These are phyloP conservation scores for Patella caerulea DNA, from an alignment of 2,888 invertebrate species.

Conservation along the genomic window DNA sequence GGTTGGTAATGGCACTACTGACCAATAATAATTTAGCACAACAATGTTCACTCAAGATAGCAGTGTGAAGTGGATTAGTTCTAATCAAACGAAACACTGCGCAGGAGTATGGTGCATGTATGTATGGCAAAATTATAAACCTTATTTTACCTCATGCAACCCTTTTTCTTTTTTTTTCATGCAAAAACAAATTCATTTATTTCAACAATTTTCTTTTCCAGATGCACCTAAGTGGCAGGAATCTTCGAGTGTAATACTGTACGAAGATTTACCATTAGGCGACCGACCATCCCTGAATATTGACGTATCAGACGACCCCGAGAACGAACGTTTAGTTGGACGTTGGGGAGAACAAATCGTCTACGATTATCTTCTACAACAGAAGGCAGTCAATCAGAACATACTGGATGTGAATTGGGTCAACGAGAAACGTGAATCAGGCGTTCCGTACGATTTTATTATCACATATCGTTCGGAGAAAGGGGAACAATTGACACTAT, in stretches of 20 bases:
- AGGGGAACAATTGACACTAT: slow-evolving; percentile 33
- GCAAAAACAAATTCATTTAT: too few relatives aligned
- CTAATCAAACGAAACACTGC: too few relatives aligned
- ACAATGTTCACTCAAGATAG: too few relatives aligned
- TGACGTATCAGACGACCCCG: slow-evolving; percentile 30
- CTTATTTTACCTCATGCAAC: too few relatives aligned
- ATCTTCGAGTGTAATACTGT: slow-evolving; percentile 52
- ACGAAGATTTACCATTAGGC: slow-evolving; percentile 53
- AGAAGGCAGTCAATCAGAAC: slow-evolving; percentile 39
- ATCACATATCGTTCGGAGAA: slow-evolving; percentile 43
- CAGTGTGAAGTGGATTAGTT: too few relatives aligned
- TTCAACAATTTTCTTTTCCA: slow-evolving; percentile 28
- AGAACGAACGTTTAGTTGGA: slow-evolving; percentile 47
- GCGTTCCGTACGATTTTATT: slow-evolving; percentile 64
- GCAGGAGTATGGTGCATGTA: too few relatives aligned
- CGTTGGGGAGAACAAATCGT: slow-evolving; percentile 66
- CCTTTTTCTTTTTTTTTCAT: too few relatives aligned
- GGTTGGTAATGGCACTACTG: too few relatives aligned
- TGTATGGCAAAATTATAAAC: too few relatives aligned
- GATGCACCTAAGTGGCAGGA: slow-evolving; percentile 59
- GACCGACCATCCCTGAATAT: slow-evolving; percentile 34
- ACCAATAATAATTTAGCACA: too few relatives aligned
- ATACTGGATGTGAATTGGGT: slow-evolving; percentile 56
- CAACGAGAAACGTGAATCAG: slow-evolving; percentile 54
- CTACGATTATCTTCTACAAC: slow-evolving; percentile 54